phyloP scores from a whole-genome alignment of 2,113 vertebrate genomes.

The Chroicocephalus ridibundus region DNA sequence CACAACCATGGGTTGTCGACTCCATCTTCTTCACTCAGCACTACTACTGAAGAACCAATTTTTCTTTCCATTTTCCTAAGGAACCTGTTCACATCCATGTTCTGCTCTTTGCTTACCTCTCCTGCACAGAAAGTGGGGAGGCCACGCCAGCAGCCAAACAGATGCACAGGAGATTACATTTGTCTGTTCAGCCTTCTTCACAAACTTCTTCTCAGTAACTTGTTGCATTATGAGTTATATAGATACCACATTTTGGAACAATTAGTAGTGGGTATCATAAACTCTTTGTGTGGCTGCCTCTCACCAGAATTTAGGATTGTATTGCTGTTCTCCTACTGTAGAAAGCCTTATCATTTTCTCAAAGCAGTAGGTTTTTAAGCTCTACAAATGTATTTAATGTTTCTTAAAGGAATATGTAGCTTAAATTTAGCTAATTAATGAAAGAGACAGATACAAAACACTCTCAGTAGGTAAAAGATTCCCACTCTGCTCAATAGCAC shows the following conservation, averaged over 20 bases:
- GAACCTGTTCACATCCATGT: background rate
- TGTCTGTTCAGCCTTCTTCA: background rate
- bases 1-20: fast-evolving
- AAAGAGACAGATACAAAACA: background rate
- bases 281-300: background rate
- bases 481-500: background rate
- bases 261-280: background rate
- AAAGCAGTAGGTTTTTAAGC: background rate
- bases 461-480: background rate
- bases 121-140: background rate
- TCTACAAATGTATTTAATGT: background rate
- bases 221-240: background rate
- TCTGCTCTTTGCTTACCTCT: background rate
- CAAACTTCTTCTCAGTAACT: background rate
- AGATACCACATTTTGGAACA: background rate
- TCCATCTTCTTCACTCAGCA: background rate
- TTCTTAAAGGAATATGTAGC: background rate
- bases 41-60: background rate
- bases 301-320: background rate
- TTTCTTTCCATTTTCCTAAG: background rate
- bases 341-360: background rate
- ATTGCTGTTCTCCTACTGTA: background rate
- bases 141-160: background rate
- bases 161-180: background rate
- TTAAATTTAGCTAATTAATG: background rate